These are phyloP conservation scores for Megalopta genalis DNA, from an alignment of 1,140 invertebrate species.

Conservation along the genomic window DNA sequence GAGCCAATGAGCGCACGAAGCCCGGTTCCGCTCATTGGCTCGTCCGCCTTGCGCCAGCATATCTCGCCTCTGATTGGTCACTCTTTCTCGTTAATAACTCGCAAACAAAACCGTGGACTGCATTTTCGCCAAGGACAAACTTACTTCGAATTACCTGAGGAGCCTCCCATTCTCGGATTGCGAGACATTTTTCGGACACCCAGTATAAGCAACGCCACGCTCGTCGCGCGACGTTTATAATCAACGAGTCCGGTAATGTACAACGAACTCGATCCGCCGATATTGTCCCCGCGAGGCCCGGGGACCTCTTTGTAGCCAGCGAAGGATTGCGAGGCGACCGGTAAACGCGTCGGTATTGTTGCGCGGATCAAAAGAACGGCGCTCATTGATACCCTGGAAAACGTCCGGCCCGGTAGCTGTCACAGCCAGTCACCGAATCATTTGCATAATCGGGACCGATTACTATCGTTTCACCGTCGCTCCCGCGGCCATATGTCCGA, in stretches of 20 bases:
- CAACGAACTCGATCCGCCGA: neutral
- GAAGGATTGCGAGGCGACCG: constrained; percentile 1
- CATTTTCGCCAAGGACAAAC: too few relatives aligned
- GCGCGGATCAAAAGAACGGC: constrained; percentile 51
- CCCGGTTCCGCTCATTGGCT: too few relatives aligned
- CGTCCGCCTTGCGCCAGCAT: too few relatives aligned
- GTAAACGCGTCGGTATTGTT: constrained; percentile 17
- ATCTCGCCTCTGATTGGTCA: too few relatives aligned
- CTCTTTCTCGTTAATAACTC: too few relatives aligned
- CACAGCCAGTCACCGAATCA: constrained; percentile 68
- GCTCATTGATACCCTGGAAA: constrained; percentile 67
- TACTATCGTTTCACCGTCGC: constrained; percentile 52
- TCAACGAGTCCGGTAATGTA: neutral
- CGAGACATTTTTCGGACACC: too few relatives aligned
- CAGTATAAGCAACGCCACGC: too few relatives aligned
- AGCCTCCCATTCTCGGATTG: too few relatives aligned
- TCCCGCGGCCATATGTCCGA: constrained; percentile 34
- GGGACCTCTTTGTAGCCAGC: neutral
- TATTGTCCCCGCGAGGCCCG: neutral
- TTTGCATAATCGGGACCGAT: constrained; percentile 72
- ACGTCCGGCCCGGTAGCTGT: constrained; percentile 62
- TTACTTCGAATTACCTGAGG: too few relatives aligned
- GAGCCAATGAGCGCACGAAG: too few relatives aligned
- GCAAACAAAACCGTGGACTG: too few relatives aligned
- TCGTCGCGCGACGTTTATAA: constrained; percentile 6